Percentiles rank a stretch among this genome's conserved stretches.
Evolutionary conservation across 2,888 invertebrate species (phyloP).

Genomic region (Pachycephus smyrnensis): DNA sequence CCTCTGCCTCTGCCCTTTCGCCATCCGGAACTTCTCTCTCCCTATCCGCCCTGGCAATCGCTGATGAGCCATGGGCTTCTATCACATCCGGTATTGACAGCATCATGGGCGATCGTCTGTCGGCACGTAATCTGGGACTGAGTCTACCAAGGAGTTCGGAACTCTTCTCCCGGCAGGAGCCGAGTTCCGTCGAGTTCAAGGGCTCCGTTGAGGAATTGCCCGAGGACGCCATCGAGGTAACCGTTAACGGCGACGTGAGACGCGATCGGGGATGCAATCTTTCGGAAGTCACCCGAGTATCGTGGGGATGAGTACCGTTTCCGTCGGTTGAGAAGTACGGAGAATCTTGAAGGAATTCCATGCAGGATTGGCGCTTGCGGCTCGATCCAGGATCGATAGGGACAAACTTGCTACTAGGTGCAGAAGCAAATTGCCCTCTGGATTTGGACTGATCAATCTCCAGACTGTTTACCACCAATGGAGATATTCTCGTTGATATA

Average conservation of each 20-base stretch:
- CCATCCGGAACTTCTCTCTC: constrained; percentile 45
- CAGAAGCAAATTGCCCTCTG: not conserved
- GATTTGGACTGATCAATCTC: not conserved
- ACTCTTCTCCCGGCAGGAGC: constrained; percentile 25
- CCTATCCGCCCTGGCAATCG: constrained; percentile 7
- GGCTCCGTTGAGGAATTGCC: constrained; percentile 16
- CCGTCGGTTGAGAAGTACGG: not conserved
- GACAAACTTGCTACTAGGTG: constrained; percentile 22
- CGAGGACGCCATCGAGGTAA: constrained; percentile 4
- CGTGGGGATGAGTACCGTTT: not conserved
- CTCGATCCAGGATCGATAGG: constrained; percentile 26
- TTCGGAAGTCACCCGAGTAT: not conserved
- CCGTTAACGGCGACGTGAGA: constrained; percentile 20
- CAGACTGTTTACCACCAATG: not conserved
- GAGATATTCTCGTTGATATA: not conserved
- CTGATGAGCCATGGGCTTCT: constrained; percentile 47
- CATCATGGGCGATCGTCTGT: constrained; percentile 37
- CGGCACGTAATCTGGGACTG: constrained; percentile 40
- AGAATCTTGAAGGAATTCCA: not conserved
- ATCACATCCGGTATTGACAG: constrained; percentile 55
- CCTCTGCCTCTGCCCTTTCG: constrained; percentile 61
- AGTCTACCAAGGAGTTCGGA: constrained; percentile 44
- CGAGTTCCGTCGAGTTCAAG: constrained; percentile 8
- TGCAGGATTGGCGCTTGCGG: constrained; percentile 11
- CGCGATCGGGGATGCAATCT: constrained; percentile 14